phyloP scores from a whole-genome alignment of 2,888 invertebrate species.

The Leucophenga montana region DNA sequence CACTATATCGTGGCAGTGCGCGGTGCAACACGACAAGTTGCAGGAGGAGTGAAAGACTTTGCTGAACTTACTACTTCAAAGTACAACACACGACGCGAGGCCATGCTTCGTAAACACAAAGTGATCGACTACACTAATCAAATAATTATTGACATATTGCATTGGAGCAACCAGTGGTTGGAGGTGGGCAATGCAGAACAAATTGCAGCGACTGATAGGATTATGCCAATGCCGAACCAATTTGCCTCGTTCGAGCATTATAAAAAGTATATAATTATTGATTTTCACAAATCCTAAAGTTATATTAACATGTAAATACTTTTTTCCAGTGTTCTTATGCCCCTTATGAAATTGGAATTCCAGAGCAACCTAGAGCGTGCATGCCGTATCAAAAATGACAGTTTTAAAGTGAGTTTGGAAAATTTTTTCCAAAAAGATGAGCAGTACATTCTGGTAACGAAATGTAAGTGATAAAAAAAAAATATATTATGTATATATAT shows the following conservation, averaged over 20 bases:
- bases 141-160: slow-evolving; percentile 76
- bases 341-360: slow-evolving; percentile 69
- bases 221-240: slow-evolving; percentile 75
- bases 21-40: slow-evolving; percentile 50
- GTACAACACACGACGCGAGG: slow-evolving; percentile 52
- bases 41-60: slow-evolving; percentile 37
- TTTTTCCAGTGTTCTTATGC: slow-evolving; percentile 59
- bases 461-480: slow-evolving; percentile 57
- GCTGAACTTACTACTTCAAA: slow-evolving; percentile 37
- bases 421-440: slow-evolving; percentile 41
- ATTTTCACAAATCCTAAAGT: background rate
- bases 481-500: no score
- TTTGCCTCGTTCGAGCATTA: slow-evolving; percentile 78
- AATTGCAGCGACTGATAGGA: slow-evolving; percentile 73
- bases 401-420: slow-evolving; percentile 49
- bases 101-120: slow-evolving; percentile 40
- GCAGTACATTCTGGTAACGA: slow-evolving; percentile 55
- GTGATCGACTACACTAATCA: slow-evolving; percentile 69
- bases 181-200: slow-evolving; percentile 75
- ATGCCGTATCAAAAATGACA: slow-evolving; percentile 39
- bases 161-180: slow-evolving; percentile 81
- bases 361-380: slow-evolving; percentile 60
- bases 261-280: slow-evolving; percentile 71
- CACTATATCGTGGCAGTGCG: slow-evolving; percentile 54
- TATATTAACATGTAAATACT: slow-evolving; percentile 8